Conservation (phyloP, 1,140 invertebrate genomes). For the Drosophila parvula region DNA sequence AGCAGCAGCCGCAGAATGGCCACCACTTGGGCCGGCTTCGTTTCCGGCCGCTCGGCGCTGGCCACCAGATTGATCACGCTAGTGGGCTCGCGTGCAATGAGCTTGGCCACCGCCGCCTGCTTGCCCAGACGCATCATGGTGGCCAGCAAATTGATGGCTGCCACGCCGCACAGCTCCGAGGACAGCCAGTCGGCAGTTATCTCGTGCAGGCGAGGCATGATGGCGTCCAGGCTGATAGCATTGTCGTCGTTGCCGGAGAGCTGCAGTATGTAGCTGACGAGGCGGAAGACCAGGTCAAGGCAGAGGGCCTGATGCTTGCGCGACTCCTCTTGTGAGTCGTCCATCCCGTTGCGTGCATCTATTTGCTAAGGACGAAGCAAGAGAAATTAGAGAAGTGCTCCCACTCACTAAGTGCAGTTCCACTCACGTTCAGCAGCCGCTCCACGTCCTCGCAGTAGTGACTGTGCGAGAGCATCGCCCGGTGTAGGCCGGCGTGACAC, state of each 20-base stretch:
- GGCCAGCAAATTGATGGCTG: constrained; percentile 65
- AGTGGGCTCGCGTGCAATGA: constrained; percentile 62
- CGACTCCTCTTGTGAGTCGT: constrained; percentile 84
- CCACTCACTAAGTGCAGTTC: not conserved
- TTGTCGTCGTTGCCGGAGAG: constrained; percentile 48
- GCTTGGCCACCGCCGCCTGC: constrained; percentile 48
- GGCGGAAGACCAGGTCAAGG: constrained; percentile 62
- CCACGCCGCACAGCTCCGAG: constrained; percentile 67
- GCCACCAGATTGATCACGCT: constrained; percentile 59
- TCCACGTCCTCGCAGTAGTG: constrained; percentile 77
- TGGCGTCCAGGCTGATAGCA: constrained; percentile 71
- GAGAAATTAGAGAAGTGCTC: not conserved
- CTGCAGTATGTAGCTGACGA: constrained; percentile 64
- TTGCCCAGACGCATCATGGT: constrained; percentile 57
- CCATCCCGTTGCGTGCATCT: constrained; percentile 52
- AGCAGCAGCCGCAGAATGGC: constrained; percentile 67
- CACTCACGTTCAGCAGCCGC: constrained; percentile 66
- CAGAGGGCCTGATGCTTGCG: constrained; percentile 73
- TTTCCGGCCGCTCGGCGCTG: constrained; percentile 65
- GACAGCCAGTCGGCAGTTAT: constrained; percentile 64
- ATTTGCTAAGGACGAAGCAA: constrained; percentile 52
- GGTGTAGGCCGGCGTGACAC: constrained; percentile 60
- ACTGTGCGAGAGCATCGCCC: constrained; percentile 68
- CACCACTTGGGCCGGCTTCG: constrained; percentile 48
- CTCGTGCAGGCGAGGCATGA: constrained; percentile 67